These are phyloP conservation scores for Heteromurus nitidus DNA, from an alignment of 2,888 invertebrate genomes.

Conservation along the genomic window DNA sequence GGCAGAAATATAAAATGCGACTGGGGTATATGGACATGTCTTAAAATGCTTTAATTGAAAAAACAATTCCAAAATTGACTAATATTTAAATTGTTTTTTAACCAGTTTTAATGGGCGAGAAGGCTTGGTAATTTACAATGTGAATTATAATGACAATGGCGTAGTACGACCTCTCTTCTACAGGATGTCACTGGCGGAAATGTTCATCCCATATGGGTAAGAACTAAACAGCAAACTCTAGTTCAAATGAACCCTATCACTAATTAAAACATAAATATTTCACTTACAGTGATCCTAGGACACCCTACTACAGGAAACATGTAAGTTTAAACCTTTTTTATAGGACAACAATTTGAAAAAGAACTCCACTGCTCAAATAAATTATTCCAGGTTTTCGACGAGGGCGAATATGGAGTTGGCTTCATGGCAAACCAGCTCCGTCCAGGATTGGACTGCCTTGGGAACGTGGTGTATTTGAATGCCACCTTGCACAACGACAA, in stretches of 20 bases:
- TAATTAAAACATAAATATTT: not conserved
- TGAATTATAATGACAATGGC: slow-evolving; percentile 41
- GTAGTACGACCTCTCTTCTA: slow-evolving; percentile 43
- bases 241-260: not conserved
- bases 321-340: too few species aligned
- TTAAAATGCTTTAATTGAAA: too few species aligned
- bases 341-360: too few species aligned
- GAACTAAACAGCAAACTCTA: not conserved
- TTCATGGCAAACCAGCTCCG: slow-evolving; percentile 3
- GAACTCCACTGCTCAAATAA: too few species aligned
- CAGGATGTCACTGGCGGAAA: slow-evolving; percentile 25
- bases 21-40: slow-evolving; percentile 46
- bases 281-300: slow-evolving; percentile 38
- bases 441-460: slow-evolving; percentile 50
- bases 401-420: slow-evolving; percentile 65
- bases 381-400: slow-evolving; percentile 66
- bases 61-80: not conserved
- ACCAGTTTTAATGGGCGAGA: slow-evolving; percentile 42
- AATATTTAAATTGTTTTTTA: not conserved
- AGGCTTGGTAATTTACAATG: slow-evolving; percentile 41
- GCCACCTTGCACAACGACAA: slow-evolving; percentile 40
- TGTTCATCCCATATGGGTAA: slow-evolving; percentile 39
- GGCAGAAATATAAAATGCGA: slow-evolving; percentile 65
- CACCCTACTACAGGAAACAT: slow-evolving; percentile 57
- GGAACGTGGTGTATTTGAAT: too few species aligned